Base-by-base conservation (phyloP, 2,113 vertebrate genomes). In the Anoura caudifer region DNA sequence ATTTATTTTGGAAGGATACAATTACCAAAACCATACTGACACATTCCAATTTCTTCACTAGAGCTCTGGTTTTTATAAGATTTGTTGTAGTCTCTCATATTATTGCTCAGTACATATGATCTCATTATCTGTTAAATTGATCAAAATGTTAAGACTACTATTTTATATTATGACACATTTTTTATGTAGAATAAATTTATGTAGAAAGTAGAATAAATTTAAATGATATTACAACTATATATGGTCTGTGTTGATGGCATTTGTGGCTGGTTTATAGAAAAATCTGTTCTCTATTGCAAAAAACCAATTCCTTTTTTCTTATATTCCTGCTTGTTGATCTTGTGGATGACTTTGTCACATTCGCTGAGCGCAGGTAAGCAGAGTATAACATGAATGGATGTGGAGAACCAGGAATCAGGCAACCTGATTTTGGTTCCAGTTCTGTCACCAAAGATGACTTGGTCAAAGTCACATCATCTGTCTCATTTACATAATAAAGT, bases 1-100 rank as follows among this genome's bases (percentile, higher is more conserved):
- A 76, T 75, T 96, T 89, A 84, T 87, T 97, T 83, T 96, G 77
- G 45, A 88, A 72, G 0, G 67, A 86, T 95, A 47, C n/a, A 96
- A 96, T 96, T 97, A 93, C 95, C 90, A 12, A 43, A 83, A 90
- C 7, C 5, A 19, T 24, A 92, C 72, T 87, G 65, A 92, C 75
- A 83, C 31, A 92, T 83, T 54, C 54, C 7, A 84, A 85, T 38
- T 19, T 96, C 65, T 96, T 22, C 86, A 0, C 75, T 87, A 19
- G 47, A 41, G 83, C 81, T 81, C 98, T 47, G 80, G 8, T 83
- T 94, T 92, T 85, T 52, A 52, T 20, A 91, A 5, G 70, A n/a
- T 93, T 90, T 52, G n/a, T 43, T 84, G 41, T 4, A 86, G n/a
- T 83, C 65, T 92, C 72, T 82, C 70, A 14, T 86, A 26, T 5